phyloP scores from a whole-genome alignment of 2,797 vertebrate genomes.

The Pangasius larnaudii region DNA sequence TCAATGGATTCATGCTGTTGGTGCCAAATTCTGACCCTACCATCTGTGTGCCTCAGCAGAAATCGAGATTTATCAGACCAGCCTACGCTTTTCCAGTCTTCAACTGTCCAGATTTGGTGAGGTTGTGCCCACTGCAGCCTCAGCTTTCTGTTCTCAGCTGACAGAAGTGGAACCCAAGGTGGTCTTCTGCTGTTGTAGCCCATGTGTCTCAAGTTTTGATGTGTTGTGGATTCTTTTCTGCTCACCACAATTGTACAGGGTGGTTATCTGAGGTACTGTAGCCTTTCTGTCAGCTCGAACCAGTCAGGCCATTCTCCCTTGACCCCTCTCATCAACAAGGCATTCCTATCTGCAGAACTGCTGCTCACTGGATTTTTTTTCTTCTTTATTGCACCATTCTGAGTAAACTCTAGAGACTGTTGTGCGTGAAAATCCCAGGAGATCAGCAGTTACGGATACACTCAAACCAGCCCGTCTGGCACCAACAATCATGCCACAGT shows the following conservation, averaged over 20 bases:
- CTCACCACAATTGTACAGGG: neutral
- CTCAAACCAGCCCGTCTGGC: neutral
- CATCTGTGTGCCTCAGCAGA: neutral
- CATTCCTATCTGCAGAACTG: neutral
- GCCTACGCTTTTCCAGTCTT: neutral
- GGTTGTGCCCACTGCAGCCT: neutral
- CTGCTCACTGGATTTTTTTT: neutral
- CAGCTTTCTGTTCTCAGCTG: neutral
- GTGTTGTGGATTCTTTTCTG: neutral
- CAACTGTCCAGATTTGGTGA: neutral
- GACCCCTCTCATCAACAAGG: neutral
- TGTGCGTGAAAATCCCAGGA: neutral
- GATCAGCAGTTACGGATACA: neutral
- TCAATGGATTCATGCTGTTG: neutral
- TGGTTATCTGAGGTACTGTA: neutral
- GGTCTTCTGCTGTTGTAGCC: neutral
- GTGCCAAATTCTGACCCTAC: too few relatives aligned
- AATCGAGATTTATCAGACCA: neutral
- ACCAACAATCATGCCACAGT: neutral
- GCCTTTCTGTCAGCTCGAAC: neutral
- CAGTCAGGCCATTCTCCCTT: neutral
- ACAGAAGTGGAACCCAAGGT: fast-evolving
- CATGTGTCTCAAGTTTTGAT: neutral
- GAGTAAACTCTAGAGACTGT: neutral
- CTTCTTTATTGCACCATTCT: neutral